A percentile compares a stretch with the other conserved stretches of the same genome.
Evolutionary conservation across 2,797 vertebrate genomes (phyloP).

Genomic region (Acanthurus tractus): DNA sequence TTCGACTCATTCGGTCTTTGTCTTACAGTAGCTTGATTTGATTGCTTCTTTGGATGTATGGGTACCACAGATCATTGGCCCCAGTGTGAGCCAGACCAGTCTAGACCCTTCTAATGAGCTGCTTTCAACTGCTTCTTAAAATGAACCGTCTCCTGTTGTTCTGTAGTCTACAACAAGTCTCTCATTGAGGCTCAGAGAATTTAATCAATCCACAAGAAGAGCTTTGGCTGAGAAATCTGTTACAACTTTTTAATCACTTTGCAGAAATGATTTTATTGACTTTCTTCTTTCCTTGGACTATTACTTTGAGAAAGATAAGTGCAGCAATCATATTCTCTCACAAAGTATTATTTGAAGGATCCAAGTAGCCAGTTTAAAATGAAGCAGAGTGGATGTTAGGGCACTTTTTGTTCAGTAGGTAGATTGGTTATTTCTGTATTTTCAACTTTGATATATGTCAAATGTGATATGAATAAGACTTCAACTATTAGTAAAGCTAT

Average conservation of each 20-base stretch:
- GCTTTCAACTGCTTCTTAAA: background rate
- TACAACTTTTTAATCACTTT: slow-evolving; percentile 4
- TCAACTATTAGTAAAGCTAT: background rate
- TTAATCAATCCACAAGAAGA: background rate
- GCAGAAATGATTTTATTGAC: background rate
- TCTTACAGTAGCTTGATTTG: background rate
- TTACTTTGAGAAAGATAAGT: background rate
- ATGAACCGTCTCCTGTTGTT: background rate
- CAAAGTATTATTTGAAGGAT: background rate
- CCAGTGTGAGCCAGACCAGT: background rate
- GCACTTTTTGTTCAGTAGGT: background rate
- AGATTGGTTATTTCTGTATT: background rate
- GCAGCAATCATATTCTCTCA: background rate
- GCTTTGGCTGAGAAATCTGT: background rate
- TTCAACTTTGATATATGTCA: background rate
- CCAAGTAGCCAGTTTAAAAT: background rate
- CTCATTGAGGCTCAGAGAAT: background rate
- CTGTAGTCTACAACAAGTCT: background rate
- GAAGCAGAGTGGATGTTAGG: background rate
- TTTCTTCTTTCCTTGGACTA: background rate
- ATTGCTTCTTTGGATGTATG: background rate
- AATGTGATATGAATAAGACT: background rate
- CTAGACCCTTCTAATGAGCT: background rate
- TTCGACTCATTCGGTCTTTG: background rate
- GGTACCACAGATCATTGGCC: background rate